Percentiles rank a stretch among this genome's conserved stretches.
These are phyloP conservation scores for Anoplius nigerrimus DNA, from an alignment of 2,888 invertebrate genomes.

Conservation along the genomic window DNA sequence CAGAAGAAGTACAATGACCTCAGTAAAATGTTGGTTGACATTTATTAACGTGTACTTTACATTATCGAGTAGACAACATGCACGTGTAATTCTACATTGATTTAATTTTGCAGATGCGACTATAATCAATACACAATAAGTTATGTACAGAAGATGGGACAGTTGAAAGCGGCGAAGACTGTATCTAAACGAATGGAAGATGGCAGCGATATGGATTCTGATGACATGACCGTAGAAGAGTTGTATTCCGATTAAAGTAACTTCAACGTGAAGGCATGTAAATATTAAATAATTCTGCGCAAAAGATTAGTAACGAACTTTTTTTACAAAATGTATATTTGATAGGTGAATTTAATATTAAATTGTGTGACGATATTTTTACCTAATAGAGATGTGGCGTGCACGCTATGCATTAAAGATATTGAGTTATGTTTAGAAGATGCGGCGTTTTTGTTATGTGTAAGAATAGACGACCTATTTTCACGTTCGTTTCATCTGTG, in stretches of 20 bases:
- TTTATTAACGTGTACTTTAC: neutral
- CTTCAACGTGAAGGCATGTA: too few species aligned
- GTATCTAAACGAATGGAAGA: neutral
- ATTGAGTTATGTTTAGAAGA: too few species aligned
- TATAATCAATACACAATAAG: constrained; percentile 90
- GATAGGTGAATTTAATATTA: neutral
- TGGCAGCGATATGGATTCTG: constrained; percentile 21
- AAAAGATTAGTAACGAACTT: neutral
- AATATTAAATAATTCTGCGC: neutral
- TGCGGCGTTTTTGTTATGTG: too few species aligned
- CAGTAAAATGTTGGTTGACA: constrained; percentile 85
- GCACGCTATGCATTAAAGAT: too few species aligned
- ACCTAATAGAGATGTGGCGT: too few species aligned
- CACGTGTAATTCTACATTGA: neutral
- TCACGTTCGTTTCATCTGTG: too few species aligned
- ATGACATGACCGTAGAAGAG: neutral
- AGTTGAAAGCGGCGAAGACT: constrained; percentile 41
- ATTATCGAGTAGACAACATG: neutral
- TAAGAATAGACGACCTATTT: too few species aligned
- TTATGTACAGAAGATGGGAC: constrained; percentile 80
- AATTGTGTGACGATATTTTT: too few species aligned
- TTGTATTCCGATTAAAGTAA: constrained; percentile 14
- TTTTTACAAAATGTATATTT: neutral
- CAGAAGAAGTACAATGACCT: constrained; percentile 87
- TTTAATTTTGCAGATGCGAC: constrained; percentile 82